Conservation (phyloP, 2,888 invertebrate genomes). For the Aethes cnicana region DNA sequence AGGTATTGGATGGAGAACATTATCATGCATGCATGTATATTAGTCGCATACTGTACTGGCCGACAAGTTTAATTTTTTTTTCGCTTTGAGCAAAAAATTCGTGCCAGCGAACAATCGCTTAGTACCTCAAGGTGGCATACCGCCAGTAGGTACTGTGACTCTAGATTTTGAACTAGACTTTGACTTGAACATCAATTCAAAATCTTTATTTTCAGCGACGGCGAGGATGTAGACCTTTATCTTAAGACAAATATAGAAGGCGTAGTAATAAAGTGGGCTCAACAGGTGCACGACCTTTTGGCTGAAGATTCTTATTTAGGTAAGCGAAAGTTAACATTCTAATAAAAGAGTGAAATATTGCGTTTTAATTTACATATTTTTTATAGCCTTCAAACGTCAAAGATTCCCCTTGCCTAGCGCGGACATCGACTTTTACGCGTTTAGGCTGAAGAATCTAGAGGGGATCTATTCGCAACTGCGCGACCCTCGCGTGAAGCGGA, state of each 20-base stretch:
- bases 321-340: constrained; percentile 34
- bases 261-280: constrained; percentile 93
- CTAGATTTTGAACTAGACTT: too few relatives aligned
- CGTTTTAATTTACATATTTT: not conserved
- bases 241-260: constrained; percentile 92
- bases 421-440: constrained; percentile 91
- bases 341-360: not conserved
- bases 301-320: constrained; percentile 87
- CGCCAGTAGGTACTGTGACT: too few relatives aligned
- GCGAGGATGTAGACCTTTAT: constrained; percentile 84
- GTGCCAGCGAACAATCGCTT: too few relatives aligned
- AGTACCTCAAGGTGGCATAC: too few relatives aligned
- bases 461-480: constrained; percentile 93
- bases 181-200: too few relatives aligned
- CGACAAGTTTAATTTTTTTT: too few relatives aligned
- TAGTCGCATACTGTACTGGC: too few relatives aligned
- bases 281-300: constrained; percentile 89
- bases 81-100: too few relatives aligned
- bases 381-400: constrained; percentile 83
- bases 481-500: constrained; percentile 91
- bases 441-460: constrained; percentile 90
- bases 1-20: constrained; percentile 46
- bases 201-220: constrained; percentile 60
- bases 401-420: constrained; percentile 86
- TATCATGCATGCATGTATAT: too few relatives aligned